A percentile compares a stretch with the other conserved stretches of the same genome.
Conservation (phyloP, 2,797 vertebrate species). For the Lagodon rhomboides region DNA sequence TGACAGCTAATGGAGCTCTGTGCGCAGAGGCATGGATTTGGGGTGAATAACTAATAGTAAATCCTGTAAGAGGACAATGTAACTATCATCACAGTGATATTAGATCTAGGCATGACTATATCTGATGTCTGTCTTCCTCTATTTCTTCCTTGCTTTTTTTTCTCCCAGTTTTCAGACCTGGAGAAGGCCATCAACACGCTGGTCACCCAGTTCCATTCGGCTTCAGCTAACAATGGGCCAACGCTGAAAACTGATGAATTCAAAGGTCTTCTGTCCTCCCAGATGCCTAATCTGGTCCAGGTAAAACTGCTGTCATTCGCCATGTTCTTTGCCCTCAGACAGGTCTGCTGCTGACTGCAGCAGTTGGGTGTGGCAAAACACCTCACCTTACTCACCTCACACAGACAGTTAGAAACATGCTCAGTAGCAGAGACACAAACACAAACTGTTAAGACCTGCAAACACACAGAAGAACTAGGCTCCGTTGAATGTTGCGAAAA, state of each 20-base stretch:
- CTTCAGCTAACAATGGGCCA: constrained; percentile 75
- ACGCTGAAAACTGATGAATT: constrained; percentile 84
- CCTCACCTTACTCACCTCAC: constrained; percentile 31
- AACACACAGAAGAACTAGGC: neutral
- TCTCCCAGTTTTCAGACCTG: constrained; percentile 80
- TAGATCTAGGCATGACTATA: neutral
- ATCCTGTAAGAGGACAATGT: neutral
- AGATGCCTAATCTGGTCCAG: constrained; percentile 82
- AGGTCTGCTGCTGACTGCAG: constrained; percentile 29
- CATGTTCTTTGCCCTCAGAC: neutral
- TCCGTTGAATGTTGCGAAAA: neutral
- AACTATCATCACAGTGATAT: neutral
- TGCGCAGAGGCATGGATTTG: neutral
- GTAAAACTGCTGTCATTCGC: constrained; percentile 61
- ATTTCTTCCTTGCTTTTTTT: neutral
- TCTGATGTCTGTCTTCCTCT: neutral
- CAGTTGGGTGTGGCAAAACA: constrained; percentile 52
- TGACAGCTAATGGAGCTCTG: no score
- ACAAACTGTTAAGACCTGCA: neutral
- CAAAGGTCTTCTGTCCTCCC: constrained; percentile 81
- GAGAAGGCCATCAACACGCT: constrained; percentile 85
- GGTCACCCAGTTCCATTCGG: constrained; percentile 85
- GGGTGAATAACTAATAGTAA: no score
- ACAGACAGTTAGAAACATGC: constrained; percentile 18
- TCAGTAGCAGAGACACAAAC: constrained; percentile 14